phyloP scores from a whole-genome alignment of 2,113 vertebrate species.

The Orthochromis malagaraziensis region DNA sequence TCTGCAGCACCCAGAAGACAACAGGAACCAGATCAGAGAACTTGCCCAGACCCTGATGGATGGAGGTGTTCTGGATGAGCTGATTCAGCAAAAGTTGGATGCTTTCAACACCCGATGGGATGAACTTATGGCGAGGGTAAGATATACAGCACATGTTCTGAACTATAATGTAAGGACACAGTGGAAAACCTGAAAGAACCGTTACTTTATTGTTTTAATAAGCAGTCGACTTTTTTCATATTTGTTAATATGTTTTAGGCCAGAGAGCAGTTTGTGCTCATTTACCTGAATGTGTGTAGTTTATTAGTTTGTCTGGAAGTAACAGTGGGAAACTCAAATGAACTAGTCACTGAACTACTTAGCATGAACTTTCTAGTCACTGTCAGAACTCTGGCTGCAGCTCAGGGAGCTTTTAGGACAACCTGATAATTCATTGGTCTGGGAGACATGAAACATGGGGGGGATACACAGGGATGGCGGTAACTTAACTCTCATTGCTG shows the following conservation, averaged over 20 bases:
- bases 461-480: accelerated
- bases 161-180: accelerated
- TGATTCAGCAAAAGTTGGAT: conserved; percentile 93
- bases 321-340: background rate
- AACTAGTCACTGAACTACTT: background rate
- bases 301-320: background rate
- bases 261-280: background rate
- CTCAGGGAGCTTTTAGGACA: background rate
- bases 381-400: background rate
- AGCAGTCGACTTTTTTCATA: background rate
- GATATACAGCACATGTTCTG: background rate
- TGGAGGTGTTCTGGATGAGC: conserved; percentile 92
- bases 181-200: background rate
- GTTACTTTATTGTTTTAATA: background rate
- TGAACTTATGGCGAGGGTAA: conserved; percentile 87
- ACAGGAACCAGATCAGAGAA: conserved; percentile 91
- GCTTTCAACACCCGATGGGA: conserved; percentile 91
- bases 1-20: conserved; percentile 91
- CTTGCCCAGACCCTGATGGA: conserved; percentile 95
- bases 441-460: accelerated
- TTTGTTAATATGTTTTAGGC: background rate
- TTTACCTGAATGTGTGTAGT: background rate
- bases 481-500: background rate
- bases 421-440: accelerated
- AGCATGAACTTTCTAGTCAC: background rate